Evolutionary conservation across 2,797 vertebrate species (phyloP).

Genomic region (Antrozous pallidus): DNA sequence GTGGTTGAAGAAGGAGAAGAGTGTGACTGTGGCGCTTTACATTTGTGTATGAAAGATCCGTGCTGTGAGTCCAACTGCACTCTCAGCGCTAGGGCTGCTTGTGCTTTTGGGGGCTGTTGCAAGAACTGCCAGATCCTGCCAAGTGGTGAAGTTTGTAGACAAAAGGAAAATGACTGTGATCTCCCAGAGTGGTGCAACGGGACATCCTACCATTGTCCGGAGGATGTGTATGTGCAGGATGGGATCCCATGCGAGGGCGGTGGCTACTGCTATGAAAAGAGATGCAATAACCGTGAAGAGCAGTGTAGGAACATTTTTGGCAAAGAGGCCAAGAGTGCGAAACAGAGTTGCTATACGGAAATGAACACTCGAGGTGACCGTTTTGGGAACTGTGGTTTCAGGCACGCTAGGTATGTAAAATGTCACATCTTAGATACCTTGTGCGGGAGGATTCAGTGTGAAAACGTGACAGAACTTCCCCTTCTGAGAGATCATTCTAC

Average conservation of each 20-base stretch:
- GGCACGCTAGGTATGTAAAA: not conserved
- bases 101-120: slow-evolving; percentile 75
- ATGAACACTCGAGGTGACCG: slow-evolving; percentile 73
- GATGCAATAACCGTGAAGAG: slow-evolving; percentile 55
- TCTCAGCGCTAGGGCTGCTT: slow-evolving; percentile 44
- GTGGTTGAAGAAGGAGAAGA: slow-evolving; percentile 68
- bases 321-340: slow-evolving; percentile 30
- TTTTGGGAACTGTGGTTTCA: slow-evolving; percentile 77
- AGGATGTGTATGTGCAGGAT: slow-evolving; percentile 64
- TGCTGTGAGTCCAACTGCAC: slow-evolving; percentile 62
- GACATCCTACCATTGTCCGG: slow-evolving; percentile 61
- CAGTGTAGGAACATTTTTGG: slow-evolving; percentile 71
- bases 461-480: slow-evolving; percentile 64
- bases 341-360: slow-evolving; percentile 65
- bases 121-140: slow-evolving; percentile 52
- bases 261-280: slow-evolving; percentile 73
- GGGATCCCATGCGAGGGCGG: slow-evolving; percentile 42
- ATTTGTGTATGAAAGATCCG: slow-evolving; percentile 60
- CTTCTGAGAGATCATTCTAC: slow-evolving; percentile 36
- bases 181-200: slow-evolving; percentile 79
- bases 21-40: slow-evolving; percentile 72
- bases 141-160: slow-evolving; percentile 68
- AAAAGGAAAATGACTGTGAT: slow-evolving; percentile 61
- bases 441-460: slow-evolving; percentile 79
- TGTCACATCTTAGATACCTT: slow-evolving; percentile 61